Evolutionary conservation across 2,797 vertebrate species (phyloP), one percentile per base, ranked within the genome.

Genomic region (Odontamblyopus lacepedii): DNA sequence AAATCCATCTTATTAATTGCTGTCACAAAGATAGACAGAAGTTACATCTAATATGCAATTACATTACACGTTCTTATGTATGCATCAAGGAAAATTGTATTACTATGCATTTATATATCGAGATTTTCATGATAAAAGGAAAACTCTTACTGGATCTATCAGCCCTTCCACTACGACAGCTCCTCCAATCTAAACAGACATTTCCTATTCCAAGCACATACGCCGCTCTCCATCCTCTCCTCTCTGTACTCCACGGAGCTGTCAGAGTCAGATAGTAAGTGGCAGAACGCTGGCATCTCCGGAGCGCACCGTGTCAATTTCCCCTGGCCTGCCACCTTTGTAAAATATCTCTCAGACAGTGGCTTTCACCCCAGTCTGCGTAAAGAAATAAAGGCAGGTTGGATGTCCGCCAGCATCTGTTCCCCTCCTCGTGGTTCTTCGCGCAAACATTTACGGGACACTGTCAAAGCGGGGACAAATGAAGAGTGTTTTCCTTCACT

Each of bases 221-320:
- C 68, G 27, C 61, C 19, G 66, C 35, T 63, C 75, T 75, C 71
- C 75, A 71, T 59, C 59, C 18, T 69, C 57, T 71, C 57, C 69
- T 81, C 66, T 83, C 77, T 71, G 71, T 76, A 65, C 80, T 83
- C 88, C 83, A 79, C 73, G 65, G 88, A 88, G 89, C 86, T 89
- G 85, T 92, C 90, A 92, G 82, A 81, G 73, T 79, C 72, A 51
- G 62, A 64, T 78, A 84, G 84, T 91, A 90, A 85, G 81, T 89
- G 88, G 87, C 90, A 73, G 78, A 81, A 83, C 64, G 69, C 79
- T 89, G 88, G 89, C 84, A 85, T 89, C 83, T 78, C 80, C 77
- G 85, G 79, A 85, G 87, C 81, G 76, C 78, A 61, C 78, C 61
- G 63, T 87, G 88, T 90, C 88, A 85, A 83, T 55, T 65, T 83